phyloP scores from a whole-genome alignment of 2,797 vertebrate species.

The Falco peregrinus region DNA sequence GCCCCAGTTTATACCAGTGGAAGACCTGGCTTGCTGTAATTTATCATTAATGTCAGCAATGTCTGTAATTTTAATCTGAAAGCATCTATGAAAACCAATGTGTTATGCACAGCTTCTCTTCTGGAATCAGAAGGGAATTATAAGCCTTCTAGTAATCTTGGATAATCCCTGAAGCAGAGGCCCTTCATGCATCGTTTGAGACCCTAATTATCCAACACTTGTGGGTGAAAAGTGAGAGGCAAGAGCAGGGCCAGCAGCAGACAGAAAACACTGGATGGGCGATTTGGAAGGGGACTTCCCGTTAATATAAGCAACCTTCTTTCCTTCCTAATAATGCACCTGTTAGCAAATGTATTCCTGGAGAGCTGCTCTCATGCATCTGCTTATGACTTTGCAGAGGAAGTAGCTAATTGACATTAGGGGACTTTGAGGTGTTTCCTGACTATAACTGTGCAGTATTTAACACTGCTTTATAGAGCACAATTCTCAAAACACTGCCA shows the following conservation, averaged over 20 bases:
- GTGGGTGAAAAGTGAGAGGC: constrained; percentile 45
- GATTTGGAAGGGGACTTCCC: constrained; percentile 18
- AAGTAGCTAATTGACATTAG: constrained; percentile 61
- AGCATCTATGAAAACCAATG: neutral
- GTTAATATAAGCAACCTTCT: constrained; percentile 13
- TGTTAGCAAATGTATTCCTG: constrained; percentile 37
- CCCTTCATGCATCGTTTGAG: constrained; percentile 42
- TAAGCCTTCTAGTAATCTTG: constrained; percentile 7
- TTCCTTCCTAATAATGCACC: constrained; percentile 50
- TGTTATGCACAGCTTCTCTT: neutral
- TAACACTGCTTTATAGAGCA: constrained; percentile 53
- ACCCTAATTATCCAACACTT: constrained; percentile 41
- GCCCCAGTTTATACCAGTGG: neutral
- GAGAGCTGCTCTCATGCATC: neutral
- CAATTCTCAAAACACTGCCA: constrained; percentile 49
- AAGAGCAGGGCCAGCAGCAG: constrained; percentile 18
- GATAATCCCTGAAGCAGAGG: constrained; percentile 47
- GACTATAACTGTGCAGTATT: constrained; percentile 24
- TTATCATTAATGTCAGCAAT: neutral
- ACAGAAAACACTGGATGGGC: neutral
- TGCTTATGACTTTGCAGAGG: constrained; percentile 33
- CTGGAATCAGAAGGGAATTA: neutral
- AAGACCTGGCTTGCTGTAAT: neutral
- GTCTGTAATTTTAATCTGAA: neutral
- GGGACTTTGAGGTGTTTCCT: constrained; percentile 62